Evolutionary conservation across 2,888 invertebrate species (phyloP), one percentile per base, ranked within the genome.

Genomic region (Allygus modestus): DNA sequence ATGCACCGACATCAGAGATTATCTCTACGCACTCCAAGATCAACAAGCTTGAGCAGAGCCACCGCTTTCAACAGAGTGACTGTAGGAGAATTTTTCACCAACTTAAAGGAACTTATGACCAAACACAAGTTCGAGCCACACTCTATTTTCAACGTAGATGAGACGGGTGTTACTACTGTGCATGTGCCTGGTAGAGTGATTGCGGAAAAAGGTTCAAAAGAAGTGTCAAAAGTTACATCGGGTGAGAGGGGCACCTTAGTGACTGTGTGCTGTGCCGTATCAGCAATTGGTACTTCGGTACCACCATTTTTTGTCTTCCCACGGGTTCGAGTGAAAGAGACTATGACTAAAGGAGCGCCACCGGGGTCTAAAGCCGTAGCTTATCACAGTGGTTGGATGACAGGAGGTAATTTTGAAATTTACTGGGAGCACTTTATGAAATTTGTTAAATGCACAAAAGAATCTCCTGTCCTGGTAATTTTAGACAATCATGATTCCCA

Each of bases 401-500:
- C 28, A 23, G 79, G 26, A 1, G 26, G 23, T 9, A 46, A 51
- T 28, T 79, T 26, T 79, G 51, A 43, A 26, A 51, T 51, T 11
- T 79, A 26, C 51, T 51, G 23, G 79, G 79, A 79, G 15, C 41
- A 79, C n/a, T 79, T 79, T 17, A 43, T 43, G 1, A 43, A 43
- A 79, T 51, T 23, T 51, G 20, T 51, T 17, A 79, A 43, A n/a
- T 51, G 51, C 26, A 46, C 79, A 20, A 51, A 23, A 46, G 28
- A 43, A 12, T 23, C 51, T n/a, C 88, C 88, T 71, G 88, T 88
- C 0, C 85, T 88, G 11, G 79, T 89, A n/a, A 87, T 89, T 31
- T 89, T 89, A 81, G 89, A 89, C 84, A 89, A 89, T 0, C 89
- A 89, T 86, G 81, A 84, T 17, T 89, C 88, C 33, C 89, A 88